These are phyloP conservation scores for Macrocentrus cingulum DNA, from an alignment of 1,140 invertebrate genomes.

Conservation along the genomic window DNA sequence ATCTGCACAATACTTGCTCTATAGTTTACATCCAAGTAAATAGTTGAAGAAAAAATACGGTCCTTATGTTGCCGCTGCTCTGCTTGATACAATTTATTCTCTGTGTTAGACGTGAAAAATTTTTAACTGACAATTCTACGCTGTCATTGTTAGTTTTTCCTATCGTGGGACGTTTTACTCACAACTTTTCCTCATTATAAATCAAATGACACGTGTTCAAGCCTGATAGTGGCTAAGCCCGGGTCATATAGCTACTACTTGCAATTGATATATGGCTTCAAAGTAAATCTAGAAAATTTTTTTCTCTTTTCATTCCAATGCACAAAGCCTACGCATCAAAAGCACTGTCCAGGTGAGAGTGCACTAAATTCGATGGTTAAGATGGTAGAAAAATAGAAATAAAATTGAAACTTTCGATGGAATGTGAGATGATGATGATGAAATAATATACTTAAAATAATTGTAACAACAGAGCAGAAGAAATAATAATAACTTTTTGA, in stretches of 20 bases:
- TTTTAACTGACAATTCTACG: too few species aligned
- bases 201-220: neutral
- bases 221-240: neutral
- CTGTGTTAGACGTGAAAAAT: too few species aligned
- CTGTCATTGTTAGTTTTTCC: too few species aligned
- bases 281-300: neutral
- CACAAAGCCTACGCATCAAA: neutral
- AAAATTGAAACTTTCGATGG: too few species aligned
- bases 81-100: too few species aligned
- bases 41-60: too few species aligned
- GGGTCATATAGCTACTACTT: neutral
- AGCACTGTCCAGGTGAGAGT: constrained; percentile 4
- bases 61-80: too few species aligned
- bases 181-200: constrained; percentile 3
- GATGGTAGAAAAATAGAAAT: neutral
- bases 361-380: neutral
- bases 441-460: neutral
- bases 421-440: neutral
- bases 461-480: constrained; percentile 5
- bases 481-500: constrained; percentile 23
- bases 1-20: neutral
- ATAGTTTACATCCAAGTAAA: neutral
- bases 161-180: too few species aligned
- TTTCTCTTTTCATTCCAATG: too few species aligned
- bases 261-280: neutral